Conservation (phyloP, 2,797 vertebrate genomes). For the Ataeniobius toweri region DNA sequence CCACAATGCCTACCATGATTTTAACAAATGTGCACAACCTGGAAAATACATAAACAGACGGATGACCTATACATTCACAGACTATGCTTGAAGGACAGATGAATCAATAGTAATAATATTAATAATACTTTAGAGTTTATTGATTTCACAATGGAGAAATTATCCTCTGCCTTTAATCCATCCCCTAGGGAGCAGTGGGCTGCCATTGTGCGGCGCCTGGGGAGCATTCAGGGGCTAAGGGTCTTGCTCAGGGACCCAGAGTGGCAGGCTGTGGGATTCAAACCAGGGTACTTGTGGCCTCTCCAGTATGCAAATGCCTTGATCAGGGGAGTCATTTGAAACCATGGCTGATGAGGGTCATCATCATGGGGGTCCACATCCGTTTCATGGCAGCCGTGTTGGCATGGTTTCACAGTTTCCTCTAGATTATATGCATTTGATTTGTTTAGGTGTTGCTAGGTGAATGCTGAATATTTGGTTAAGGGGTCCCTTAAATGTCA, state of each 20-base stretch:
- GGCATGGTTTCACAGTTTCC: constrained; percentile 1
- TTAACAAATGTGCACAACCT: background rate
- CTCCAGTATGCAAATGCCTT: too few relatives aligned
- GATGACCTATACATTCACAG: constrained; percentile 18
- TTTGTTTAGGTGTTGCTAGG: constrained; percentile 6
- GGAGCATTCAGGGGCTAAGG: too few relatives aligned
- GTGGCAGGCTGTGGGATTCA: too few relatives aligned
- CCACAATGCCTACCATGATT: constrained; percentile 18
- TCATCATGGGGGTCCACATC: background rate
- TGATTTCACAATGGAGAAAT: too few relatives aligned
- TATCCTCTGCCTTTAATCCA: too few relatives aligned
- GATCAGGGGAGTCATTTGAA: background rate
- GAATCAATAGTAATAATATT: background rate
- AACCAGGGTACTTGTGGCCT: too few relatives aligned
- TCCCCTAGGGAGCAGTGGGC: too few relatives aligned
- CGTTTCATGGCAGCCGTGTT: background rate
- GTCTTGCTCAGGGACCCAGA: too few relatives aligned
- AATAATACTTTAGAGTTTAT: too few relatives aligned
- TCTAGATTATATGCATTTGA: background rate
- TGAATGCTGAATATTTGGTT: constrained; percentile 7
- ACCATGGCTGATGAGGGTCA: constrained; percentile 2
- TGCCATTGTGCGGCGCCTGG: too few relatives aligned
- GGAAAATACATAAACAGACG: background rate
- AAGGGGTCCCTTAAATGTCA: constrained; percentile 5
- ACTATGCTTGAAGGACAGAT: constrained; percentile 3